phyloP scores from a whole-genome alignment of 2,888 invertebrate species.

The Nebria salina region DNA sequence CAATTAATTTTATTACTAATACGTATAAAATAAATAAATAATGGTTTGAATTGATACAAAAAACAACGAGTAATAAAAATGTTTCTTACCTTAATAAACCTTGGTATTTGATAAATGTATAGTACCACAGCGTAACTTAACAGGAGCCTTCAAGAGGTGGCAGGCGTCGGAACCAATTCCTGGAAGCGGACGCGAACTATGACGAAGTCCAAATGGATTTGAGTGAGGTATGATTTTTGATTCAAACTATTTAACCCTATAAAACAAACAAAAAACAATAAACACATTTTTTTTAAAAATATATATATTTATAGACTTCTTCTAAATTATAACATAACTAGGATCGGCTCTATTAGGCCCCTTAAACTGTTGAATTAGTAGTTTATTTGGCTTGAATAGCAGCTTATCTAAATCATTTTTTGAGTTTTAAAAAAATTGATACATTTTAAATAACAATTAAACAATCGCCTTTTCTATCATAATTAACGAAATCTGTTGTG shows the following conservation, averaged over 20 bases:
- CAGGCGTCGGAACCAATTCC: conserved; percentile 52
- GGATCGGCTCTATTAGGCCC: neutral
- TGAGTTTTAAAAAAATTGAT: neutral
- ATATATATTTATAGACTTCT: neutral
- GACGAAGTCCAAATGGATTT: conserved; percentile 82
- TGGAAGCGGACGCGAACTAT: conserved; percentile 73
- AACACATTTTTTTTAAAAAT: neutral
- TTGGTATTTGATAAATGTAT: conserved; percentile 64
- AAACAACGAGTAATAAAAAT: neutral
- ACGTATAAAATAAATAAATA: too few species aligned
- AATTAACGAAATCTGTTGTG: conserved; percentile 65
- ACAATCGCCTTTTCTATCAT: conserved; percentile 24
- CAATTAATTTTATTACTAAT: too few species aligned
- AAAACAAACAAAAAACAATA: neutral
- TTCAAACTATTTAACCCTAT: conserved; percentile 13
- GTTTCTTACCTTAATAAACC: conserved; percentile 27
- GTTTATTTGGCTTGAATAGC: neutral
- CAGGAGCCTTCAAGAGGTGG: conserved; percentile 54
- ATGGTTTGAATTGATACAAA: too few species aligned
- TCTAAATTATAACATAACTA: neutral
- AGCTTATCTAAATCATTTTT: neutral
- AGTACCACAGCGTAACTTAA: conserved; percentile 63
- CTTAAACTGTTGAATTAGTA: neutral
- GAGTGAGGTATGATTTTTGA: conserved; percentile 67
- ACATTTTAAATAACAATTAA: neutral